Conservation (phyloP, 2,888 invertebrate genomes). For the Andrena fulva region DNA sequence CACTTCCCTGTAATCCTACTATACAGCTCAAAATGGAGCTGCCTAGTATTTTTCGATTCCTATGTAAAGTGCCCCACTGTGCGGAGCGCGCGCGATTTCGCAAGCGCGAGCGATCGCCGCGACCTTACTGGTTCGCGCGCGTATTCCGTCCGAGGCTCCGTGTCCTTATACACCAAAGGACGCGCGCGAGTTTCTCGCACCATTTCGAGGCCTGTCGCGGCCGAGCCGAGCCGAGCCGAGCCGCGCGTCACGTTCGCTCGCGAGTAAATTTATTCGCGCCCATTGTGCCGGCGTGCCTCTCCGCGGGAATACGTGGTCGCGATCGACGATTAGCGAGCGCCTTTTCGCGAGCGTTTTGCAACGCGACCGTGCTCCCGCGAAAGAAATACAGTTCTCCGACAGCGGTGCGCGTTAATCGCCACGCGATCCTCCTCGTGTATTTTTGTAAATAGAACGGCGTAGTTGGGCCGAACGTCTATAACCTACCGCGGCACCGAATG, state of each 20-base stretch:
- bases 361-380: neutral
- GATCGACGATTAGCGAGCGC: slow-evolving; percentile 18
- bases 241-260: slow-evolving; percentile 35
- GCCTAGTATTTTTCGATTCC: too few species aligned
- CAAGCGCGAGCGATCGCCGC: slow-evolving; percentile 68
- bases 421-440: neutral
- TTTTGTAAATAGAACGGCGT: slow-evolving; percentile 7
- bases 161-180: slow-evolving; percentile 62
- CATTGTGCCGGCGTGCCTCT: neutral
- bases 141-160: slow-evolving; percentile 26
- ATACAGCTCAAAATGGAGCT: too few species aligned
- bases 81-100: slow-evolving; percentile 51
- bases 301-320: slow-evolving; percentile 15
- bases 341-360: slow-evolving; percentile 4
- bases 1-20: too few species aligned
- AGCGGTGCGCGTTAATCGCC: neutral
- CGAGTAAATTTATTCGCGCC: slow-evolving; percentile 40
- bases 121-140: slow-evolving; percentile 25
- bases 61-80: too few species aligned
- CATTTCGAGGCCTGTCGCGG: slow-evolving; percentile 65
- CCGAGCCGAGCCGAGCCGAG: slow-evolving; percentile 9
- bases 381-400: neutral
- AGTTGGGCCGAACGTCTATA: neutral
- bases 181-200: slow-evolving; percentile 62
- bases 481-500: neutral